Conservation (phyloP, 2,113 vertebrate genomes). For the Sapajus apella region DNA sequence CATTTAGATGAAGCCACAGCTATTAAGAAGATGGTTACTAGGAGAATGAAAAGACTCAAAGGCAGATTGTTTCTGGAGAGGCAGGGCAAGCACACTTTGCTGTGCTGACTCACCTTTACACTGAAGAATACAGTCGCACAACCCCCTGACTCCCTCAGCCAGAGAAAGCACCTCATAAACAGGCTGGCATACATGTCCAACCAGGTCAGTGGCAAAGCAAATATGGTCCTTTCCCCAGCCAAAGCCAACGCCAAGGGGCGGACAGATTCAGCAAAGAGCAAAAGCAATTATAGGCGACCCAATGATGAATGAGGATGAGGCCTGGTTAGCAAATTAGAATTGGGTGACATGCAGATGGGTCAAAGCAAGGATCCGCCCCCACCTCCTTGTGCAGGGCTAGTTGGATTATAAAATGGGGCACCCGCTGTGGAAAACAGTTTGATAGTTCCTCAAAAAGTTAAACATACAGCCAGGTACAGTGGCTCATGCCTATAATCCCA, state of each 20-base stretch:
- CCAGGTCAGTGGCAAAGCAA: background rate
- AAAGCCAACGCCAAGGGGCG: background rate
- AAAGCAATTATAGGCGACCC: background rate
- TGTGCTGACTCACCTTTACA: accelerated
- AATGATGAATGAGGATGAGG: background rate
- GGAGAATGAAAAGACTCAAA: background rate
- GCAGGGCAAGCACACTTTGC: background rate
- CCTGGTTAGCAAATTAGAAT: background rate
- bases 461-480: background rate
- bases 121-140: background rate
- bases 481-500: too few species aligned
- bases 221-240: background rate
- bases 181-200: background rate
- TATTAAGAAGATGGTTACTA: background rate
- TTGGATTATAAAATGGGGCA: too few species aligned
- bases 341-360: background rate
- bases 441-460: background rate
- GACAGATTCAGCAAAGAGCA: background rate
- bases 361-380: background rate
- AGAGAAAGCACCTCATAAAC: background rate
- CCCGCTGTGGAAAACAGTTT: background rate
- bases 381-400: background rate
- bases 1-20: conserved; percentile 1
- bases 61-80: background rate
- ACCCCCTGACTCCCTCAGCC: accelerated